Percentiles rank a stretch among this genome's conserved stretches.
phyloP scores from a whole-genome alignment of 2,797 vertebrate genomes.

The Tympanoctomys barrerae region DNA sequence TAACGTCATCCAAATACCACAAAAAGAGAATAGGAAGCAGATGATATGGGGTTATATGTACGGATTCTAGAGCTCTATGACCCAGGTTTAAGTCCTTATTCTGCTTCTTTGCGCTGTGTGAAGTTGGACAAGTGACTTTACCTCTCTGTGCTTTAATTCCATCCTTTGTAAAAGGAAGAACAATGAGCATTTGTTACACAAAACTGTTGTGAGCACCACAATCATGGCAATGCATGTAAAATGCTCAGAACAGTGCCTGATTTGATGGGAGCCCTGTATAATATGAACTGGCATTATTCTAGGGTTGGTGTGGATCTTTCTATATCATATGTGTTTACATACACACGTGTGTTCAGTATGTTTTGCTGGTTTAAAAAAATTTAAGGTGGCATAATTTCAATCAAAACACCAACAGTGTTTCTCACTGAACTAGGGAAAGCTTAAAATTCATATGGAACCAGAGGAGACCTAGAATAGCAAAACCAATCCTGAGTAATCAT shows the following conservation, averaged over 20 bases:
- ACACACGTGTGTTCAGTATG: not conserved
- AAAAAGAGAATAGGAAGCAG: not conserved
- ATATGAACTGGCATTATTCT: not conserved
- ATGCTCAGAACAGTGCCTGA: not conserved
- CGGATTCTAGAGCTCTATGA: accelerated
- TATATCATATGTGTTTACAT: not conserved
- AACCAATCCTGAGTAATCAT: not conserved
- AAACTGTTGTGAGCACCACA: not conserved
- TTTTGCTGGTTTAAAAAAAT: not conserved
- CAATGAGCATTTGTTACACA: accelerated
- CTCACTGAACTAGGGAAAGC: not conserved
- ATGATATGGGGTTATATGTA: accelerated
- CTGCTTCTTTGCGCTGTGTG: not conserved
- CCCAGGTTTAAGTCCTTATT: too few relatives aligned
- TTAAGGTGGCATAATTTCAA: not conserved
- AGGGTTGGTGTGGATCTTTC: not conserved
- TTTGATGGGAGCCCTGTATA: not conserved
- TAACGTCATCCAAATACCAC: not conserved
- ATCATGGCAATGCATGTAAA: not conserved
- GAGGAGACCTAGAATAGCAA: not conserved
- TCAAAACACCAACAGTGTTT: not conserved
- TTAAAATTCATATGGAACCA: not conserved
- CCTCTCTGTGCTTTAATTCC: not conserved
- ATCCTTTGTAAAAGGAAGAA: not conserved
- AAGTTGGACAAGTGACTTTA: not conserved